Base-by-base conservation (phyloP, 2,888 invertebrate genomes). In the Leptinotarsa peninsularis region DNA sequence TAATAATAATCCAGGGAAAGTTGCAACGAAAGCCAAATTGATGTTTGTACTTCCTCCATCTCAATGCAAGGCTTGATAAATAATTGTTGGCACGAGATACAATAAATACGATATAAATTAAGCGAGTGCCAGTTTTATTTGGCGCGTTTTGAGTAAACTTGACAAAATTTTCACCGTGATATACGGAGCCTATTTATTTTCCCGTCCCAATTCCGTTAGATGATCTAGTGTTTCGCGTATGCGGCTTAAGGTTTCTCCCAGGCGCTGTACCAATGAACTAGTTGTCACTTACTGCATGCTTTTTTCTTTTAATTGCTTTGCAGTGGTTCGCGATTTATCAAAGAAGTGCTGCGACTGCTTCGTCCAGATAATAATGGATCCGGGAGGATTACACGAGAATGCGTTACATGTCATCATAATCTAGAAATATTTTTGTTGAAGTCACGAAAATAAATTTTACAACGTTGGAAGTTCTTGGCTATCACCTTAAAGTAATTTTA, bases 21-120 rank as follows among this genome's bases (percentile, higher is more conserved):
- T 68, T 68, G 49, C 18, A 27, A 7, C 18, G 33, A 63, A 63
- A 27, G n/a, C 68, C 49, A 27, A 60, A 68, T n/a, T 27, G 43
- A 54, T 14, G 49, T 50, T 49, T 13, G 23, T 21, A 67, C 50
- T 67, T 67, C 49, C 66, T 67, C 18, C 13, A 67, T 18, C 23
- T 18, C 43, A 56, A 15, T 43, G 69, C 69, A 56, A 69, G 69
- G n/a, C 68, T 27, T 68, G 68, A 68, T 68, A 52, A 68, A 68
- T 68, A 68, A 68, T 68, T 68, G 43, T 71, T 75, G 75, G 75
- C 75, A 58, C 58, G 58, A 49, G 63, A 23, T 54, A 58, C 50
- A 66, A 75, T 75, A 68, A 68, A 75, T 72, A 71, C 49, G 49
- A 50, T 58, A 56, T 71, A 72, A 71, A 71, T 72, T 72, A 60